These are phyloP conservation scores for Vanessa cardui DNA, from an alignment of 2,888 invertebrate species.

Conservation along the genomic window DNA sequence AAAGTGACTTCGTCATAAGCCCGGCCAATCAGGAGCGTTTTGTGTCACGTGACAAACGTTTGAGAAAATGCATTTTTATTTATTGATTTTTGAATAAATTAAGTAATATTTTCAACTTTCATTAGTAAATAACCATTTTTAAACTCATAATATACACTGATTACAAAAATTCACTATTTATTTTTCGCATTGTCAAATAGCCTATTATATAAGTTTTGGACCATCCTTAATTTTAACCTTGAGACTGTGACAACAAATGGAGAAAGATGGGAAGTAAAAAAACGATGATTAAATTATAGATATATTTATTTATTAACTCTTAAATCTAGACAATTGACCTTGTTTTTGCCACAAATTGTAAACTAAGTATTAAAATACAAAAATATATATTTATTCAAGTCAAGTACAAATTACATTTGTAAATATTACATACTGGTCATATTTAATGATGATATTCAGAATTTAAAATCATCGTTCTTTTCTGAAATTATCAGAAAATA, in stretches of 20 bases:
- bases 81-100: too few relatives aligned
- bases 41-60: too few relatives aligned
- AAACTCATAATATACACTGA: too few relatives aligned
- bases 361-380: conserved; percentile 14
- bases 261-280: not conserved
- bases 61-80: too few relatives aligned
- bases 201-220: too few relatives aligned
- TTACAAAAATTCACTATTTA: too few relatives aligned
- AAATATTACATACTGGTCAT: conserved; percentile 58
- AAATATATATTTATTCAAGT: conserved; percentile 27
- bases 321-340: conserved; percentile 28
- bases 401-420: conserved; percentile 45
- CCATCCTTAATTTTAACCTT: too few relatives aligned
- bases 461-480: conserved; percentile 11
- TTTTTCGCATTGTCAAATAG: too few relatives aligned
- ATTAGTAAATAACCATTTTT: too few relatives aligned
- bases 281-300: conserved; percentile 13
- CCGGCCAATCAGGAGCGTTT: too few relatives aligned
- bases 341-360: conserved; percentile 15
- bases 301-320: conserved; percentile 30
- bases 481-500: conserved; percentile 45
- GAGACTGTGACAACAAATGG: not conserved
- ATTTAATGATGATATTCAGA: conserved; percentile 10
- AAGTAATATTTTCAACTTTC: too few relatives aligned
- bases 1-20: too few relatives aligned